Evolutionary conservation across 2,888 invertebrate genomes (phyloP), one percentile per base, ranked within the genome.

Genomic region (Actias luna): DNA sequence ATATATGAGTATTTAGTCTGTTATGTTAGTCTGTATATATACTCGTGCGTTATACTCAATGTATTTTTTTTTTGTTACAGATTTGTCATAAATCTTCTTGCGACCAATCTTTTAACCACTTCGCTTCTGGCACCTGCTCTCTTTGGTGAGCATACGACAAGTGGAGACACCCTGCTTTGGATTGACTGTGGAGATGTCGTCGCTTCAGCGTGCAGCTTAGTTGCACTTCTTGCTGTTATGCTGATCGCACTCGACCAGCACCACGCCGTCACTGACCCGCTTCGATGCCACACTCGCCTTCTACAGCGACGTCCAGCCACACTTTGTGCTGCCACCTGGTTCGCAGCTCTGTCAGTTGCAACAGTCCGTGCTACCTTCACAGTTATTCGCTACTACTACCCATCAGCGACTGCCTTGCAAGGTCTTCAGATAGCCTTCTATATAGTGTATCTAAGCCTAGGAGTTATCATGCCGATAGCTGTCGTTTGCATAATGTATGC

Each of bases 401-500:
- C 87, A 12, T 67, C 70, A 64, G 79, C 85, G 71, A 78, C 87
- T 46, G 72, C 78, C 10, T 72, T 89, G 16, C 83, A 82, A 63
- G 85, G 78, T 70, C 80, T 88, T 71, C 81, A 89, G 75, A 74
- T 89, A 29, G 83, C 86, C 60, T 92, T 85, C 76, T 85, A 89
- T 71, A 72, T 85, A 62, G 79, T 86, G 72, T 92, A 89, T 82
- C 81, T 92, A 76, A 78, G 86, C 55, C 73, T 86, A 65, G 89
- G 89, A 68, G 77, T 86, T 61, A 70, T 85, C 63, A 78, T 82
- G 42, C 89, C 92, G 3, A 94, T 95, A 0, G 93, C 95, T 67
- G 93, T 94, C 25, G 95, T 97, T 60, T 94, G 95, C 80, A 94
- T 95, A 83, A 96, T 96, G 81, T 97, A 97, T 82, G 92, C 94